Evolutionary conservation across 1,140 invertebrate genomes (phyloP).

Genomic region (Saccostrea echinata): DNA sequence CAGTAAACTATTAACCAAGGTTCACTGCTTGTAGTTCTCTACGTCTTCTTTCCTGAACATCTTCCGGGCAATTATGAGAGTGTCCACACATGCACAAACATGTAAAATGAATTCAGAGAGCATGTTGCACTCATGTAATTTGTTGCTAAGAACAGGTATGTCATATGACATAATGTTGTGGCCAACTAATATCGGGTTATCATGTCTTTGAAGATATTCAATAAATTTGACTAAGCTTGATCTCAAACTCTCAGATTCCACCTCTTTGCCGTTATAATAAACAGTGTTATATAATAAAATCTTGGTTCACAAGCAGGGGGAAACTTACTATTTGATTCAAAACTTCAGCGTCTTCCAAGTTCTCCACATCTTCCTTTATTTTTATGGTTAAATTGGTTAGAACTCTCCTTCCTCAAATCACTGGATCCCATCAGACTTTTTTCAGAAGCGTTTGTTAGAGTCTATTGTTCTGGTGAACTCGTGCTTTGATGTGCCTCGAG

Average conservation of each 20-base stretch:
- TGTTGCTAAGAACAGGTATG: not conserved
- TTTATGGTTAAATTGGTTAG: not conserved
- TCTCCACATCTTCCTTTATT: not conserved
- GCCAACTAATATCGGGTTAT: not conserved
- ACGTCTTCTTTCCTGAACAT: conserved; percentile 9
- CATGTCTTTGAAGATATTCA: too few relatives aligned
- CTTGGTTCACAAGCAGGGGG: not conserved
- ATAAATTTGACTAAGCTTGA: not conserved
- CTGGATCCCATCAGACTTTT: not conserved
- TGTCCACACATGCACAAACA: not conserved
- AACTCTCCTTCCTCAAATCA: not conserved
- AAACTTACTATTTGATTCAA: conserved; percentile 1
- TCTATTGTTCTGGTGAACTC: not conserved
- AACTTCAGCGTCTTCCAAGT: not conserved
- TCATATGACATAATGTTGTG: conserved; percentile 24
- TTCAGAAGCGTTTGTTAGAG: not conserved
- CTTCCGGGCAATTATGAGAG: not conserved
- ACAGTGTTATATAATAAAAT: not conserved
- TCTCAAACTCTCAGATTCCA: not conserved
- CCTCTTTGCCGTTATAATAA: conserved; percentile 6
- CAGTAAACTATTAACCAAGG: too few relatives aligned
- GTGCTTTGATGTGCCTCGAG: not conserved
- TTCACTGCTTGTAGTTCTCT: not conserved
- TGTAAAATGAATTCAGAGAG: too few relatives aligned
- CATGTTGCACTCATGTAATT: conserved; percentile 20